Conservation (phyloP, 2,797 vertebrate genomes). For the Epinephelus awoara region DNA sequence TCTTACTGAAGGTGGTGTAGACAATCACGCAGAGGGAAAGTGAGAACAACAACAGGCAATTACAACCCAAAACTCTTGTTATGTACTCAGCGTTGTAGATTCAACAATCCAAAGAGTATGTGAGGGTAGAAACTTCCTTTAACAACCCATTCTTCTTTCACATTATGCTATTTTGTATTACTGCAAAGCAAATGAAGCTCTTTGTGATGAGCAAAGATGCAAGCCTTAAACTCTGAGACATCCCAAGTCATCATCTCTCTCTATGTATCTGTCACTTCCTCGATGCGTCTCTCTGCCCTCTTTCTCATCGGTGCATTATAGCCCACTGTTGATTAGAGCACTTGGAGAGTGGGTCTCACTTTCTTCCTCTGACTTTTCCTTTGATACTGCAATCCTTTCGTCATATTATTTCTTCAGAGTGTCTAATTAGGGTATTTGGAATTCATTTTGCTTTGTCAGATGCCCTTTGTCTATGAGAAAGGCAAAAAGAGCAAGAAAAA, state of each 20-base stretch:
- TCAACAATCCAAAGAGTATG: not conserved
- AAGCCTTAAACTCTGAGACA: not conserved
- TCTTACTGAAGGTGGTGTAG: not conserved
- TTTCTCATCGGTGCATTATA: not conserved
- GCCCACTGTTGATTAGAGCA: constrained; percentile 13
- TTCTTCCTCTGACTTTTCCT: constrained; percentile 36
- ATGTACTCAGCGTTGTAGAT: not conserved
- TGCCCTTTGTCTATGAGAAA: constrained; percentile 22
- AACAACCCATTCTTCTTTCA: not conserved
- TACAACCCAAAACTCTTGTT: not conserved
- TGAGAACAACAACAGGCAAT: not conserved
- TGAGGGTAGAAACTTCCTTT: not conserved
- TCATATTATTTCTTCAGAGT: constrained; percentile 35
- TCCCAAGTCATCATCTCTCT: not conserved
- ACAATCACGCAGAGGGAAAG: not conserved
- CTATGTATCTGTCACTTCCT: constrained; percentile 1
- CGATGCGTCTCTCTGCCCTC: not conserved
- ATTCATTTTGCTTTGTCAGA: constrained; percentile 32
- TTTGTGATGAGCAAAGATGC: not conserved
- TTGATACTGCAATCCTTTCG: constrained; percentile 58
- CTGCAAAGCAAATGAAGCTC: not conserved
- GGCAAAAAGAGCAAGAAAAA: not conserved
- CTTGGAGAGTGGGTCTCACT: constrained; percentile 8
- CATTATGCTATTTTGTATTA: not conserved
- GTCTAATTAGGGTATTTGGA: constrained; percentile 44